Base-by-base conservation (phyloP, 2,888 invertebrate genomes). In the Lithophane ornitopus region DNA sequence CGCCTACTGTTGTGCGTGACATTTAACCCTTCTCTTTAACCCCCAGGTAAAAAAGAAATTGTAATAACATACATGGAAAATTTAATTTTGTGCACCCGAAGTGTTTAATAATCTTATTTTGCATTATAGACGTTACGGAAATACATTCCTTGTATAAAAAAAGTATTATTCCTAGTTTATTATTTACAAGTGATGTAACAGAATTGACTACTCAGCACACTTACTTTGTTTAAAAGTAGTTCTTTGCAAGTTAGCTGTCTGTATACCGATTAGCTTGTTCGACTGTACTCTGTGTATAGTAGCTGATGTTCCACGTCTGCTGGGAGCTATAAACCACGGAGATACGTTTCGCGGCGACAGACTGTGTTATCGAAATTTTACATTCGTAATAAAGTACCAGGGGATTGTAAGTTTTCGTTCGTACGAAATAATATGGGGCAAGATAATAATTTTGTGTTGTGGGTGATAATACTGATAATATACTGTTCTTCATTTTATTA, bases 351-450 rank as follows among this genome's bases (percentile, higher is more conserved):
- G 78, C 69, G 85, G 76, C 81, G 87, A 89, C 88, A 87, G 85
- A 85, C 81, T 80, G 68, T 86, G 80, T 86, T 88, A 87, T 89
- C 84, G 87, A 87, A 88, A 87, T 90, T 87, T 88, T 82, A 89
- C 85, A 87, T 86, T 88, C 80, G 85, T 82, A 86, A 86, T 89
- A 90, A 90, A 89, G 85, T 87, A 84, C 69, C 63, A 61, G 46
- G 73, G 74, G 76, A 75, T 72, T 80, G 78, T 69, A 65, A 81
- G 84, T 81, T 84, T 76, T 68, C 49, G 44, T 59, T 65, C 46
- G 41, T 28, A 62, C 41, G 28, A 70, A 69, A 76, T 71, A 70
- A 78, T 61, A 62, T 34, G 56, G 14, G 41, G 49, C 16, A 22
- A 81, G n/a, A 68, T 71, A 49, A 81, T 76, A 77, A 66, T 61